Conservation (phyloP, 2,797 vertebrate species). For the Ctenopoma multispine region DNA sequence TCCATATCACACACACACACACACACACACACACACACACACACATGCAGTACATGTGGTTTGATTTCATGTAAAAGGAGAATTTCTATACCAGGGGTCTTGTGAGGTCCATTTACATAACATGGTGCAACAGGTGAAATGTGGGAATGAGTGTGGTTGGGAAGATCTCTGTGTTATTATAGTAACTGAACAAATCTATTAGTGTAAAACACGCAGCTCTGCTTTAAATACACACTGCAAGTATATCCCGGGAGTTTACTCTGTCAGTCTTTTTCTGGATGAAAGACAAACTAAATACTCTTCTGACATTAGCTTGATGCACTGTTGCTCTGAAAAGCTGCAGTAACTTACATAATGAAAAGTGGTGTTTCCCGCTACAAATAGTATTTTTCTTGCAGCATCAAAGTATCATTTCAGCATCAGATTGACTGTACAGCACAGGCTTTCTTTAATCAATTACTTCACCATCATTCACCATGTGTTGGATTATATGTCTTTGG, state of each 20-base stretch:
- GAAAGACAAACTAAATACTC: conserved; percentile 34
- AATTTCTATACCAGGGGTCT: background rate
- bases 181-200: conserved; percentile 42
- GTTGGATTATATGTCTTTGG: no score
- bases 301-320: conserved; percentile 41
- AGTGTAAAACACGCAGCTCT: conserved; percentile 55
- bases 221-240: conserved; percentile 64
- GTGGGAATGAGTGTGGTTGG: conserved; percentile 1
- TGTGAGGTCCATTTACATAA: background rate
- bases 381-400: no score
- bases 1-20: background rate
- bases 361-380: no score
- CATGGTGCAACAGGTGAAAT: conserved; percentile 47
- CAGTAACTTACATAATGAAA: background rate
- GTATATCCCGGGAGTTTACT: conserved; percentile 50
- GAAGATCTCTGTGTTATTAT: conserved; percentile 27
- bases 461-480: no score
- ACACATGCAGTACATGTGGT: no score
- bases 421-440: background rate
- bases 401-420: background rate
- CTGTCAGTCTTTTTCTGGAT: conserved; percentile 52
- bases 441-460: no score
- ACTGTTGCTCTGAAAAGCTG: background rate
- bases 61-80: conserved; percentile 3
- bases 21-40: no score